A percentile compares a stretch with the other conserved stretches of the same genome.
These are phyloP conservation scores for Sander vitreus DNA, from an alignment of 2,113 vertebrate species.

Conservation along the genomic window DNA sequence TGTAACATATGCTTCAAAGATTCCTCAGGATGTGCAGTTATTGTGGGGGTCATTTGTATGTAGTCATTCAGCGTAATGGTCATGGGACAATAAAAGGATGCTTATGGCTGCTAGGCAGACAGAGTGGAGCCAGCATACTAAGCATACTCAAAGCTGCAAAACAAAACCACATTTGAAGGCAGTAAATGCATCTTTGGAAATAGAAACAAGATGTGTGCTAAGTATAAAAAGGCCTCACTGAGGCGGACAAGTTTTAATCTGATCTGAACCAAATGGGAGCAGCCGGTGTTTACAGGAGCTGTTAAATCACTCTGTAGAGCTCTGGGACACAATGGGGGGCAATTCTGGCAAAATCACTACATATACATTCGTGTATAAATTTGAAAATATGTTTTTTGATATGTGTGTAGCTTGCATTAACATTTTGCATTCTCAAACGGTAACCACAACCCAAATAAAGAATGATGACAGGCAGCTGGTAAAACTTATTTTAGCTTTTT, in stretches of 20 bases:
- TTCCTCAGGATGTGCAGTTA: slow-evolving; percentile 49
- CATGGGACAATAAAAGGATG: slow-evolving; percentile 77
- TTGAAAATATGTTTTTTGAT: too few relatives aligned
- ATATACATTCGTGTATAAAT: too few relatives aligned
- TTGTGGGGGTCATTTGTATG: slow-evolving; percentile 48
- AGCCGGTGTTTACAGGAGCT: slow-evolving; percentile 27
- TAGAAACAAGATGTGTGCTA: slow-evolving; percentile 71
- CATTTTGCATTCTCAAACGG: too few relatives aligned
- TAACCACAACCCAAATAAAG: neutral
- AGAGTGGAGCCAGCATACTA: slow-evolving; percentile 70
- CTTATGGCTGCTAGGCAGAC: slow-evolving; percentile 74
- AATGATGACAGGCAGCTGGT: neutral
- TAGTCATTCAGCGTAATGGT: slow-evolving; percentile 58
- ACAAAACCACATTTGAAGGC: slow-evolving; percentile 76
- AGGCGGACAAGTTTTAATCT: slow-evolving; percentile 22
- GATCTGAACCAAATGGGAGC: slow-evolving; percentile 29
- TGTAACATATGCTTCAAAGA: slow-evolving; percentile 13
- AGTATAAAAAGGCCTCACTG: slow-evolving; percentile 36
- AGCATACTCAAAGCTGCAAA: slow-evolving; percentile 70
- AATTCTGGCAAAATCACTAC: too few relatives aligned
- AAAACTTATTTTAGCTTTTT: neutral
- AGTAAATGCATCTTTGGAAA: slow-evolving; percentile 72
- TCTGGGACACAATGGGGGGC: neutral
- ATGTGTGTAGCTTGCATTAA: too few relatives aligned
- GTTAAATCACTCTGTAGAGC: slow-evolving; percentile 4